Base-by-base conservation (phyloP, 2,888 invertebrate genomes). In the Tethea ocularis region DNA sequence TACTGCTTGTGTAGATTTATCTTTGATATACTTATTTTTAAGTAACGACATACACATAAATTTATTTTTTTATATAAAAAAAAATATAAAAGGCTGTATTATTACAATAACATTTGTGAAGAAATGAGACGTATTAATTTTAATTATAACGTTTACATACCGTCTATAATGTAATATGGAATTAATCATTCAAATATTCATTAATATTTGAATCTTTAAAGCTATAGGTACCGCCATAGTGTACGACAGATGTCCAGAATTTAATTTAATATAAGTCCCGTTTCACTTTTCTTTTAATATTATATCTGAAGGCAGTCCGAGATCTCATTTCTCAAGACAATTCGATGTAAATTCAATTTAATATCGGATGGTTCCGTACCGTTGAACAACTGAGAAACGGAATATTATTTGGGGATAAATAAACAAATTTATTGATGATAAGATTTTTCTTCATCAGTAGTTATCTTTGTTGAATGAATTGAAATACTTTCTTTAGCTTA, bases 201-300 rank as follows among this genome's bases (percentile, higher is more conserved):
- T 88, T 86, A 86, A 86, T 84, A 78, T 80, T 64, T 54, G 71
- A 85, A 86, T 82, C 80, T 80, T 77, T 73, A 70, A 81, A 79
- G 78, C 76, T 77, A 81, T n/a, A n/a, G n/a, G n/a, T 82, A 72
- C 77, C 75, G 76, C 75, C 66, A 69, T 74, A 75, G 75, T 84
- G 84, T 85, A 86, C 88, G 84, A 87, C 89, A 89, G 89, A 89
- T 90, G 89, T 89, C 88, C 87, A 75, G 80, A 84, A 85, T 86
- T 89, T 86, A 87, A 90, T 88, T 88, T 88, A 84, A 89, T 84
- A 83, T 84, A 78, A 84, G 76, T 72, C 78, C 72, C 80, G 82
- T 84, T 82, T 81, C 74, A 84, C 78, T 86, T 54, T 84, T 87
- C 87, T 88, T 89, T 88, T 82, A 84, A 86, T 86, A 86, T 87